phyloP scores from a whole-genome alignment of 2,888 invertebrate genomes.

The Lordiphosa andalusiaca region DNA sequence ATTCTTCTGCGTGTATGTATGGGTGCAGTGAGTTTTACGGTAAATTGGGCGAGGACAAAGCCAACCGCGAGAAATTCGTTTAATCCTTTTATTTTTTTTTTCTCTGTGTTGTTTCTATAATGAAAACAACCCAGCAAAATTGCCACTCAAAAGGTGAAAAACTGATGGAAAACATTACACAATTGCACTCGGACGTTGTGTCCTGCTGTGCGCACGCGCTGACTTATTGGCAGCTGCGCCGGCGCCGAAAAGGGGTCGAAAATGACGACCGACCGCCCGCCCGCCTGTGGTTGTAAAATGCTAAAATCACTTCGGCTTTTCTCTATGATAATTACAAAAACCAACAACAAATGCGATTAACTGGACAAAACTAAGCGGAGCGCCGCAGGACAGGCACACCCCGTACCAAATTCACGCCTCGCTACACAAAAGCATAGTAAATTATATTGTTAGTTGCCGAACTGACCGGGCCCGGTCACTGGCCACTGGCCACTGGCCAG shows the following conservation, averaged over 20 bases:
- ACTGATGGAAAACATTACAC: constrained; percentile 50
- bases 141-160: constrained; percentile 70
- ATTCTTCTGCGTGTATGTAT: constrained; percentile 8
- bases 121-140: constrained; percentile 38
- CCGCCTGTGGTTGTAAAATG: constrained; percentile 51
- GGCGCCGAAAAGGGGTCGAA: constrained; percentile 51
- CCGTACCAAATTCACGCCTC: constrained; percentile 65
- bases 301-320: constrained; percentile 53
- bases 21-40: constrained; percentile 48
- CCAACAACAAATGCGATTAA: constrained; percentile 63
- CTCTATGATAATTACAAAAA: constrained; percentile 61
- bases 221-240: constrained; percentile 64
- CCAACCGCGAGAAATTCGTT: constrained; percentile 36
- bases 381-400: constrained; percentile 19
- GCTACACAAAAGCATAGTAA: constrained; percentile 74
- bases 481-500: constrained; percentile 45
- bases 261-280: not conserved
- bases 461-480: constrained; percentile 24
- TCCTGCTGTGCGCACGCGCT: constrained; percentile 62
- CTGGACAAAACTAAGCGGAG: constrained; percentile 25
- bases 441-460: constrained; percentile 58
- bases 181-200: constrained; percentile 21
- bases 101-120: constrained; percentile 8
- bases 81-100: constrained; percentile 50
- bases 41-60: constrained; percentile 62